phyloP scores from a whole-genome alignment of 53 echinoderm and acorn worm species.

The Stichopus horrens region DNA sequence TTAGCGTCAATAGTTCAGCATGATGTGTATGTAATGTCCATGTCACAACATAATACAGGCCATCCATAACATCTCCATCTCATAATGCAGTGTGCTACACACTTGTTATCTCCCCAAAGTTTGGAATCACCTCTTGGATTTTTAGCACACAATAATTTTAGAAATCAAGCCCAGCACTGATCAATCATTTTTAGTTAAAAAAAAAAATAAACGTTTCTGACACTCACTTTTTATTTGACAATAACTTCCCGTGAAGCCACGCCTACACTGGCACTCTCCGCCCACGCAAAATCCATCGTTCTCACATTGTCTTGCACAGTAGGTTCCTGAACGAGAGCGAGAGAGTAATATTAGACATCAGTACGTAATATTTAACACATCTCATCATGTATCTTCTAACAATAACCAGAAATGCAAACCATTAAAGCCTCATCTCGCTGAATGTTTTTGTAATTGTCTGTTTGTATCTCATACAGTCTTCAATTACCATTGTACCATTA shows the following conservation, averaged over 20 bases:
- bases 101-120: background rate
- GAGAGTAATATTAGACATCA: too few species aligned
- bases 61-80: too few species aligned
- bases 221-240: constrained; percentile 79
- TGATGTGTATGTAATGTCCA: too few species aligned
- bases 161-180: background rate
- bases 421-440: background rate
- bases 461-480: too few species aligned
- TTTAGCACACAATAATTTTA: background rate
- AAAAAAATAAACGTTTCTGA: background rate
- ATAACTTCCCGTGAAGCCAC: constrained; percentile 68
- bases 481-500: too few species aligned
- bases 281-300: constrained; percentile 76
- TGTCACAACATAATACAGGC: too few species aligned
- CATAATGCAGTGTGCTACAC: too few species aligned
- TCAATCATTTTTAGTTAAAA: background rate
- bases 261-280: constrained; percentile 70
- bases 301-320: constrained; percentile 71
- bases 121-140: background rate
- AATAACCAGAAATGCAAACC: background rate
- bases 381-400: background rate
- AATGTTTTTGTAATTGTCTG: too few species aligned
- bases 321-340: constrained; percentile 48
- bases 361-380: too few species aligned
- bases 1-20: too few species aligned